Percentiles rank a stretch among this genome's conserved stretches.
These are phyloP conservation scores for Zapornia atra DNA, from an alignment of 2,113 vertebrate species.

Conservation along the genomic window DNA sequence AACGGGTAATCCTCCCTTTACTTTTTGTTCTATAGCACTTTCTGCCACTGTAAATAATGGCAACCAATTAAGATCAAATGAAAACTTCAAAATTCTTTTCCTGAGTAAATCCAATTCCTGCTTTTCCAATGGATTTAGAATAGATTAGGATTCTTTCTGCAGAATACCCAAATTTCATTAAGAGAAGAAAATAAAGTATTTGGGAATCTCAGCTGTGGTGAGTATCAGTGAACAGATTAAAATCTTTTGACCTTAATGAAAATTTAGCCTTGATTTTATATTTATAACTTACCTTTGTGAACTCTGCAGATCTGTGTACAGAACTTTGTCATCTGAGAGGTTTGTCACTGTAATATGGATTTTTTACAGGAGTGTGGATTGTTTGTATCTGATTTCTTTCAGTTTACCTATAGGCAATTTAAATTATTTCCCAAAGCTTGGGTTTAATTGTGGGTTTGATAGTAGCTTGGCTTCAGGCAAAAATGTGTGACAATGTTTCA, in stretches of 20 bases:
- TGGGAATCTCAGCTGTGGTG: neutral
- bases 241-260: neutral
- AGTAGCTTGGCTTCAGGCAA: neutral
- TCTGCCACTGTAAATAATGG: neutral
- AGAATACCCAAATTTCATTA: neutral
- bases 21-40: neutral
- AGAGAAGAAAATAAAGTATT: neutral
- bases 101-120: neutral
- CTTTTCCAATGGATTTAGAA: neutral
- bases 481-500: neutral
- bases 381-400: neutral
- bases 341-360: neutral
- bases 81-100: neutral
- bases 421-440: neutral
- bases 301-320: neutral
- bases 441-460: neutral
- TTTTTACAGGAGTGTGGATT: neutral
- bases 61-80: neutral
- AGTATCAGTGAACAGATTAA: neutral
- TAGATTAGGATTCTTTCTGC: neutral
- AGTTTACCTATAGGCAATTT: neutral
- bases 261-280: neutral
- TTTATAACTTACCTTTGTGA: neutral
- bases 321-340: neutral
- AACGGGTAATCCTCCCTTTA: neutral